Conservation (phyloP, 2,888 invertebrate species). For the Notodonta ziczac region DNA sequence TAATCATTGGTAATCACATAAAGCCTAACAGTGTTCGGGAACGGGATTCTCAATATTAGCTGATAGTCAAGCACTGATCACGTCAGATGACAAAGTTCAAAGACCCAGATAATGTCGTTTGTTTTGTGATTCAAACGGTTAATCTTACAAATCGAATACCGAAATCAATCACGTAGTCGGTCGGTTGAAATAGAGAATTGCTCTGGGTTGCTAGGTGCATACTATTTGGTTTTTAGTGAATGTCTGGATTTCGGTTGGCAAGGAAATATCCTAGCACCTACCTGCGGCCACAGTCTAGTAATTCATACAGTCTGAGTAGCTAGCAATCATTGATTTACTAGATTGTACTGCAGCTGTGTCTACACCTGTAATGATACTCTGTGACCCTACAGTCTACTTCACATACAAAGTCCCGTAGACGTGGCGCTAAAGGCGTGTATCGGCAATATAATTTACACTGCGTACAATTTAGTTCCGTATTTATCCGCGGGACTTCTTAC, state of each 20-base stretch:
- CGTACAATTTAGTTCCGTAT: too few species aligned
- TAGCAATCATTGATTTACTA: too few species aligned
- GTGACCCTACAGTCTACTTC: too few species aligned
- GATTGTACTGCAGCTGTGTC: too few species aligned
- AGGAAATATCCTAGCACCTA: background rate
- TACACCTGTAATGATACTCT: too few species aligned
- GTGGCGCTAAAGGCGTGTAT: too few species aligned
- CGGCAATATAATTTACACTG: too few species aligned
- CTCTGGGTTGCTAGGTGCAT: slow-evolving; percentile 19
- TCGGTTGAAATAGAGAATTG: slow-evolving; percentile 32
- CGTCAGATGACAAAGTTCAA: slow-evolving; percentile 40
- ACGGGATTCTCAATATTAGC: slow-evolving; percentile 8
- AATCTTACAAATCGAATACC: slow-evolving; percentile 33
- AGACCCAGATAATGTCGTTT: slow-evolving; percentile 37
- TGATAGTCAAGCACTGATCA: slow-evolving; percentile 19
- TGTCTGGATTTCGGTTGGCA: background rate
- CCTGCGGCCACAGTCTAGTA: background rate
- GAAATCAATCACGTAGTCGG: slow-evolving; percentile 52
- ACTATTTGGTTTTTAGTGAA: background rate
- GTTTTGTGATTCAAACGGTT: slow-evolving; percentile 37
- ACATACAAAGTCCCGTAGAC: too few species aligned
- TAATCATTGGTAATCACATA: background rate
- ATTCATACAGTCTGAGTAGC: too few species aligned
- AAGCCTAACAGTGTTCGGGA: slow-evolving; percentile 2
- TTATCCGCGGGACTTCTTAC: too few species aligned